phyloP scores from a whole-genome alignment of 2,113 vertebrate species.

The Loxodonta africana region DNA sequence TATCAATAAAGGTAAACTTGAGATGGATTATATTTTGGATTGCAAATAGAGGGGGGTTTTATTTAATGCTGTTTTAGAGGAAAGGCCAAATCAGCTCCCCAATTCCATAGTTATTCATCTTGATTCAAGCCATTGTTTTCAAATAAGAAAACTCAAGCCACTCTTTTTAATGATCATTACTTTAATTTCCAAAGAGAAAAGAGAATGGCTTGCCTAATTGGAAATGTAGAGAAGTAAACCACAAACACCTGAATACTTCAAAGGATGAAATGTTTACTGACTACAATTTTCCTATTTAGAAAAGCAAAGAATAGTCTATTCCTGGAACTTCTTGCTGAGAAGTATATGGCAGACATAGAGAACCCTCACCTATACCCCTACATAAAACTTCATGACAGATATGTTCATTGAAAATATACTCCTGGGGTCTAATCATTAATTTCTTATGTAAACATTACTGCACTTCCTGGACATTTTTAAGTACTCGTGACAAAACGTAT shows the following conservation, averaged over 20 bases:
- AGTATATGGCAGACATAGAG: neutral
- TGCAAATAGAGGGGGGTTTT: neutral
- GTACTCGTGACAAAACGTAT: neutral
- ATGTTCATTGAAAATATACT: neutral
- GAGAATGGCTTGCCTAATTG: neutral
- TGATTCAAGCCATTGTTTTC: neutral
- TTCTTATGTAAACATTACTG: neutral
- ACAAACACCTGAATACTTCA: constrained; percentile 29
- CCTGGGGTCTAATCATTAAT: neutral
- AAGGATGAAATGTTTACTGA: neutral
- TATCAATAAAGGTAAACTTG: constrained; percentile 18
- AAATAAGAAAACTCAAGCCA: neutral
- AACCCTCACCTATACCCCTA: neutral
- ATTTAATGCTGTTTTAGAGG: neutral
- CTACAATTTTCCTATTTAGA: neutral
- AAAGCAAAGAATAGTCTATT: neutral
- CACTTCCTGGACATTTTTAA: neutral
- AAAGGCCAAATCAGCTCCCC: neutral
- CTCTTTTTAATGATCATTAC: constrained; percentile 16
- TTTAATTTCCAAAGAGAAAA: neutral
- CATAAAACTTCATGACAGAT: neutral
- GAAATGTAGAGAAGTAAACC: constrained; percentile 24
- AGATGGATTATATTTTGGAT: neutral
- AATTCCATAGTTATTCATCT: neutral
- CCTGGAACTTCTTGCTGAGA: neutral